These are phyloP conservation scores for Caenorhabditis briggsae DNA, from an alignment of 1,140 invertebrate species.

Conservation along the genomic window DNA sequence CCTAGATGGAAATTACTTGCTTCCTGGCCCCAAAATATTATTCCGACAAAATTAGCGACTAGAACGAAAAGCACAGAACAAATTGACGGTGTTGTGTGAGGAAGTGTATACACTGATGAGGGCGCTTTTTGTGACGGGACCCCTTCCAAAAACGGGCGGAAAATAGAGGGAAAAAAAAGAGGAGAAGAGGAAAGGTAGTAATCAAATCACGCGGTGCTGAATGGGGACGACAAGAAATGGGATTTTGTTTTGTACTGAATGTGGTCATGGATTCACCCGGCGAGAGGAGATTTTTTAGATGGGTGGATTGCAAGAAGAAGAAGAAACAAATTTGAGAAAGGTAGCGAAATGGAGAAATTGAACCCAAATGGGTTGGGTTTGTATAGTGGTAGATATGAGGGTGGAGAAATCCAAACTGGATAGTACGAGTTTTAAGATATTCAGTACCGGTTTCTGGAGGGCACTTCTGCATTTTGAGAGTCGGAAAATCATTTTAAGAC, in stretches of 20 bases:
- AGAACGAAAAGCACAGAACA: background rate
- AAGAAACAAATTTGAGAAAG: background rate
- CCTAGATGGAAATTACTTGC: too few relatives aligned
- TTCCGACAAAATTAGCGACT: background rate
- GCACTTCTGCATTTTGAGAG: too few relatives aligned
- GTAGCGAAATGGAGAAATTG: background rate
- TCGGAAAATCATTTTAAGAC: too few relatives aligned
- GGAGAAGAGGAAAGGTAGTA: conserved; percentile 36
- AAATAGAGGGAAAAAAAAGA: background rate
- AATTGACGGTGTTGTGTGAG: background rate
- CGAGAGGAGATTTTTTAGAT: too few relatives aligned
- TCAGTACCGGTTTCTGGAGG: too few relatives aligned
- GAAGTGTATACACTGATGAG: conserved; percentile 28
- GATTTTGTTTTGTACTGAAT: background rate
- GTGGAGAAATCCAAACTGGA: too few relatives aligned
- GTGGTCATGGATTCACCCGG: too few relatives aligned
- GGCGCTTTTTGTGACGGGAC: conserved; percentile 1
- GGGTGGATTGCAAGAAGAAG: background rate
- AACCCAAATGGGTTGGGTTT: too few relatives aligned
- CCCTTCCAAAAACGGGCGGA: background rate
- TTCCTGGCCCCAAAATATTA: too few relatives aligned
- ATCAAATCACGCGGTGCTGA: conserved; percentile 48
- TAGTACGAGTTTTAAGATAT: too few relatives aligned
- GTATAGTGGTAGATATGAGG: too few relatives aligned
- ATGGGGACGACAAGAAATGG: conserved; percentile 28